Conservation (phyloP, 2,888 invertebrate species). For the Camponotus fellah region DNA sequence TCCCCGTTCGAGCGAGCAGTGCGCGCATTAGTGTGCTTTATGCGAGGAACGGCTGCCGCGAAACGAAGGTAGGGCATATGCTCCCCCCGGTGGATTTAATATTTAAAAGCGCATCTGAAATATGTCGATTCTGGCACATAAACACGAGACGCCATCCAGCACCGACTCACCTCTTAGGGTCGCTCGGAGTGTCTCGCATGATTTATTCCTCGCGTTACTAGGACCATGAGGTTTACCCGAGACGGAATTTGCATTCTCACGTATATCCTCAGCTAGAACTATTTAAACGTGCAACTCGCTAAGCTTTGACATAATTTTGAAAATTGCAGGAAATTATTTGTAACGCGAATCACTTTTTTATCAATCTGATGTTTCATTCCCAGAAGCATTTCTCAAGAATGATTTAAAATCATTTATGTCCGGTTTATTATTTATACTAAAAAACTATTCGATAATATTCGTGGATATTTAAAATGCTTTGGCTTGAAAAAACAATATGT, state of each 20-base stretch:
- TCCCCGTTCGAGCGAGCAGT: conserved; percentile 36
- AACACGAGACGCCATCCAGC: conserved; percentile 78
- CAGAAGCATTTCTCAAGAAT: not conserved
- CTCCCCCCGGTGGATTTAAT: conserved; percentile 80
- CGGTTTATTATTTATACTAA: not conserved
- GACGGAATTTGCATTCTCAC: conserved; percentile 71
- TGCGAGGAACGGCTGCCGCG: conserved; percentile 53
- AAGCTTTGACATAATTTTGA: conserved; percentile 18
- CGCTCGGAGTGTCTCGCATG: conserved; percentile 75
- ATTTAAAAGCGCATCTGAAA: conserved; percentile 85
- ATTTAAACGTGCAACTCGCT: conserved; percentile 18
- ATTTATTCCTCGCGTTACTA: conserved; percentile 81
- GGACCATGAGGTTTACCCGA: conserved; percentile 72
- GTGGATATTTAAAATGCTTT: not conserved
- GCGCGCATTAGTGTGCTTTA: conserved; percentile 68
- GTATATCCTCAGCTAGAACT: conserved; percentile 27
- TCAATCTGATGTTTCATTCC: not conserved
- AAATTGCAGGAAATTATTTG: not conserved
- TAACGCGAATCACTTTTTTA: not conserved
- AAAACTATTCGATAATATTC: not conserved
- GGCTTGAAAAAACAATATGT: not conserved
- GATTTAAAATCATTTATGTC: not conserved
- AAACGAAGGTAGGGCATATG: conserved; percentile 59
- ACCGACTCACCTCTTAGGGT: conserved; percentile 62
- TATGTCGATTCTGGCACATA: conserved; percentile 85